Evolutionary conservation across 2,113 vertebrate species (phyloP).

Genomic region (Hydrolagus affinis): DNA sequence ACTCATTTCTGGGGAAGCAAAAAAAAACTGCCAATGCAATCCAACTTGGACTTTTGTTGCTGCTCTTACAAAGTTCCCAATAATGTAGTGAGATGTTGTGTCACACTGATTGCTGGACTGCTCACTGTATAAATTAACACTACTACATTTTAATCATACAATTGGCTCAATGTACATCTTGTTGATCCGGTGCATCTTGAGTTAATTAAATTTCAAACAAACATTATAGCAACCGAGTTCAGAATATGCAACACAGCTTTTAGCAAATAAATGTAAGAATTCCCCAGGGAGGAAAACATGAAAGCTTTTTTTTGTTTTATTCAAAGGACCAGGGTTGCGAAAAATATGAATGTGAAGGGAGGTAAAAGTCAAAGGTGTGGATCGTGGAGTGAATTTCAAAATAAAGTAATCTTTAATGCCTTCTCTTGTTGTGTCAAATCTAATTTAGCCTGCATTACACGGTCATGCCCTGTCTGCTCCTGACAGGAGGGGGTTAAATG

Average conservation of each 20-base stretch:
- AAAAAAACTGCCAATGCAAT: no score
- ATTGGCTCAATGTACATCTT: neutral
- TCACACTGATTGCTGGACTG: no score
- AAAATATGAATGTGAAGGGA: neutral
- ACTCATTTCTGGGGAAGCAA: no score
- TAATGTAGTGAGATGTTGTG: no score
- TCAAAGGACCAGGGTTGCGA: neutral
- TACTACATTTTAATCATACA: neutral
- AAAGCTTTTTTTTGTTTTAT: neutral
- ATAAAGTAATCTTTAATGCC: slow-evolving; percentile 42
- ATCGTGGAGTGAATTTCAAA: neutral
- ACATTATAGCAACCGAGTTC: neutral
- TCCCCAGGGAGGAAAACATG: neutral
- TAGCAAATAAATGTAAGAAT: neutral
- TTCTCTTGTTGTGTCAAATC: slow-evolving; percentile 57
- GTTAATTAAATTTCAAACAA: neutral
- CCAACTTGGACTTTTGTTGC: no score
- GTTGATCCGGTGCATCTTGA: neutral
- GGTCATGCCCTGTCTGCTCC: slow-evolving; percentile 68
- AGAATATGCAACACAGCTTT: neutral
- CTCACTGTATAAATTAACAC: no score
- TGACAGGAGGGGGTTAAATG: slow-evolving; percentile 77
- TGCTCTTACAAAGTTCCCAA: no score
- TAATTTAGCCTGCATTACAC: slow-evolving; percentile 67
- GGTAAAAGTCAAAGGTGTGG: no score